These are phyloP conservation scores for Homarus gammarus DNA, from an alignment of 2,888 invertebrate species.

Conservation along the genomic window DNA sequence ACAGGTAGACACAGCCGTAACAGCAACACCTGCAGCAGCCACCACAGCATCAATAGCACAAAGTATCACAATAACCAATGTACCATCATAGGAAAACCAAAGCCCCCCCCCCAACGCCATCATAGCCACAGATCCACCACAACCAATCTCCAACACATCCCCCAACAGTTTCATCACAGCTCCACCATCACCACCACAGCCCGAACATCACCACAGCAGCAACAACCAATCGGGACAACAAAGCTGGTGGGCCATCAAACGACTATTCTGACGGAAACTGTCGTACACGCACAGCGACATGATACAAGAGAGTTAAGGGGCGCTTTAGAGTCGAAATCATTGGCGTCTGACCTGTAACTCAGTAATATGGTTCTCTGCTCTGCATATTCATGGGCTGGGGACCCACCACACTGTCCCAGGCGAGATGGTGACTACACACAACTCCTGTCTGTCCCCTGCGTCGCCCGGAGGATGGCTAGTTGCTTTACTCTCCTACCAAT, in stretches of 20 bases:
- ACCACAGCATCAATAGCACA: not conserved
- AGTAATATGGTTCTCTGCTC: slow-evolving; percentile 14
- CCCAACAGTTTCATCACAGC: too few species aligned
- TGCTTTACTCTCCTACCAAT: not conserved
- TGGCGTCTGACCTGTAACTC: slow-evolving; percentile 38
- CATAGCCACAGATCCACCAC: too few species aligned
- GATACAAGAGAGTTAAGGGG: slow-evolving; percentile 33
- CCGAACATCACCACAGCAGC: too few species aligned
- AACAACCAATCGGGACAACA: slow-evolving; percentile 1
- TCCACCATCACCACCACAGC: not conserved
- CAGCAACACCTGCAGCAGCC: not conserved
- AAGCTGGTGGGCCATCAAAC: slow-evolving; percentile 9
- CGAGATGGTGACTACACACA: not conserved
- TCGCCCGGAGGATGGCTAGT: not conserved
- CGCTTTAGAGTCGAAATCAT: slow-evolving; percentile 34
- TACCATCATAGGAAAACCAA: too few species aligned
- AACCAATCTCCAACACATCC: too few species aligned
- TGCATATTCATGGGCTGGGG: slow-evolving; percentile 28
- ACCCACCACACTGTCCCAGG: slow-evolving; percentile 16
- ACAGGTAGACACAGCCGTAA: too few species aligned
- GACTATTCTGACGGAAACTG: not conserved
- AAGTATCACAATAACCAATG: not conserved
- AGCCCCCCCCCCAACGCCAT: too few species aligned
- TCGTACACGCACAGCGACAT: not conserved
- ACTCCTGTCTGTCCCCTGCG: not conserved